phyloP scores from a whole-genome alignment of 1,140 invertebrate species.

The Popillia japonica region DNA sequence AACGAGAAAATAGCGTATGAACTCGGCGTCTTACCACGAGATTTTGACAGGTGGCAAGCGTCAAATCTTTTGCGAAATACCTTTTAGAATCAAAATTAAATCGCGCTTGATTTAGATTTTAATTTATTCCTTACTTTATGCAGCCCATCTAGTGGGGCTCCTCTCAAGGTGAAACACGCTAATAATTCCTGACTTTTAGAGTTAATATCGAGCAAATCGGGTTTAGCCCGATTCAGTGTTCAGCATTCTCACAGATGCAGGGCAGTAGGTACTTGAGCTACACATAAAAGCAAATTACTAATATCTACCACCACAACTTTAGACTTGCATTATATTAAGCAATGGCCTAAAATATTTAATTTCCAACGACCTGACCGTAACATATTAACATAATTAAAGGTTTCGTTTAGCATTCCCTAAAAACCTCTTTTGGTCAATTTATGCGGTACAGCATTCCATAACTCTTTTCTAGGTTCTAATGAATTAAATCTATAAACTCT shows the following conservation, averaged over 20 bases:
- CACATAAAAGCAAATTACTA: conserved; percentile 76
- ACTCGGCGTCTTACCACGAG: too few species aligned
- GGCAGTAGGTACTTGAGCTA: conserved; percentile 74
- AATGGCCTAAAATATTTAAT: conserved; percentile 50
- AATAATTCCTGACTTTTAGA: conserved; percentile 80
- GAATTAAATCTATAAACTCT: background rate
- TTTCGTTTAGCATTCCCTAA: conserved; percentile 82
- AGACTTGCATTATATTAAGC: conserved; percentile 61
- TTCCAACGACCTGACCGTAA: conserved; percentile 80
- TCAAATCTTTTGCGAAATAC: too few species aligned
- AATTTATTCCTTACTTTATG: conserved; percentile 70
- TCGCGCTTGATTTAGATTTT: too few species aligned
- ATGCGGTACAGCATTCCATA: conserved; percentile 82
- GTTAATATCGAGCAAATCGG: conserved; percentile 74
- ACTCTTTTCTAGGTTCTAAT: conserved; percentile 71
- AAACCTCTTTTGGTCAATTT: conserved; percentile 82
- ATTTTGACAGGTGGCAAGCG: too few species aligned
- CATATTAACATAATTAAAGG: conserved; percentile 77
- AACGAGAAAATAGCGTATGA: too few species aligned
- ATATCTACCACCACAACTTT: conserved; percentile 75
- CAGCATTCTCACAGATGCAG: conserved; percentile 68
- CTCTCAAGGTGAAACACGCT: conserved; percentile 73
- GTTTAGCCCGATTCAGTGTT: conserved; percentile 69
- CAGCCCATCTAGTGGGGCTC: conserved; percentile 73
- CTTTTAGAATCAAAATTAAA: too few species aligned